phyloP scores from a whole-genome alignment of 2,113 vertebrate genomes.

The Lycaon pictus region DNA sequence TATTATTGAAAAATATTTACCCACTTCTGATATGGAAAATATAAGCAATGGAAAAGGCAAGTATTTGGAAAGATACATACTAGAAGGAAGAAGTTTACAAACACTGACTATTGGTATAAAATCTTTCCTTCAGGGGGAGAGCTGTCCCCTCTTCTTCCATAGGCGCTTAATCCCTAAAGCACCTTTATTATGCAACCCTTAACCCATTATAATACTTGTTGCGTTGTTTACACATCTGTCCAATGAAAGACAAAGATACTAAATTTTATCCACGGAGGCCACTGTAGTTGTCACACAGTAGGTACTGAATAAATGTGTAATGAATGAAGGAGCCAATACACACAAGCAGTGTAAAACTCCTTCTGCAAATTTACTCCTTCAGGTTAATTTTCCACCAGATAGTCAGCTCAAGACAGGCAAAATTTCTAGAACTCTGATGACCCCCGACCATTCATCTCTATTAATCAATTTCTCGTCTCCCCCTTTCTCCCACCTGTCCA shows the following conservation, averaged over 20 bases:
- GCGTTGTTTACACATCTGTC: neutral
- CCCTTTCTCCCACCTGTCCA: neutral
- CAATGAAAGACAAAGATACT: neutral
- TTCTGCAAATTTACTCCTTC: neutral
- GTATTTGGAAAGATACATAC: neutral
- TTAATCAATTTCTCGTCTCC: neutral
- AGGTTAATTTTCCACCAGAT: neutral
- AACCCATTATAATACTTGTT: neutral
- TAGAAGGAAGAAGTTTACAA: neutral
- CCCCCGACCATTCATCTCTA: neutral
- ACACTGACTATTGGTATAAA: neutral
- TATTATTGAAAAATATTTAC: conserved; percentile 9
- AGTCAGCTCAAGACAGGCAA: neutral
- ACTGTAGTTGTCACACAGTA: neutral
- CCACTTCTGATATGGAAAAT: neutral
- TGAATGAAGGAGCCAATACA: neutral
- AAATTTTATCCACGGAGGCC: neutral
- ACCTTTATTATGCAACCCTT: conserved; percentile 20
- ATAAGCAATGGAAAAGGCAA: neutral
- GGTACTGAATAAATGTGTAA: neutral
- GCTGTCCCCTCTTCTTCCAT: neutral
- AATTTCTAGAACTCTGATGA: neutral
- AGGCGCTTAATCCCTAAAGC: neutral
- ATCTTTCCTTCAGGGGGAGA: neutral
- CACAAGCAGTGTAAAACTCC: neutral